Evolutionary conservation across 2,888 invertebrate genomes (phyloP).

Genomic region (Globia sparganii): DNA sequence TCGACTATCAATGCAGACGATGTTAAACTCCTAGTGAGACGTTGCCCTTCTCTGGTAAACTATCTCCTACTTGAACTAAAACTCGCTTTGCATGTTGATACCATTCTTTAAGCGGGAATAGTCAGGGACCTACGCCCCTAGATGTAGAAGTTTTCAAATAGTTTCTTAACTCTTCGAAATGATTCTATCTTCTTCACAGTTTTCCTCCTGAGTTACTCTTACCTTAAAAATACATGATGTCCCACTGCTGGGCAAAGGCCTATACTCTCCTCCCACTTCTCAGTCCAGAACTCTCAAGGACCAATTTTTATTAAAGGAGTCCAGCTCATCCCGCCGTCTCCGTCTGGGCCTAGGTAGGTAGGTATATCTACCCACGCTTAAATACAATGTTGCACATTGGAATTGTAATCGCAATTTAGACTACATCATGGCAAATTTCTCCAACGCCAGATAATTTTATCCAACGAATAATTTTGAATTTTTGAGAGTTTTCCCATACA

Average conservation of each 20-base stretch:
- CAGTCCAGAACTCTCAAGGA: too few relatives aligned
- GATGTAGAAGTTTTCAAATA: not conserved
- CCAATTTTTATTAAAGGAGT: too few relatives aligned
- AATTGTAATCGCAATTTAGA: not conserved
- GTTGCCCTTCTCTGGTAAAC: slow-evolving; percentile 91
- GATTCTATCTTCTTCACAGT: not conserved
- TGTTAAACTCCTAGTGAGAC: slow-evolving; percentile 91
- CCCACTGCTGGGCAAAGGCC: too few relatives aligned
- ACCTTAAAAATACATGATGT: not conserved
- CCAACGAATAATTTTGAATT: too few relatives aligned
- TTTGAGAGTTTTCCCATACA: too few relatives aligned
- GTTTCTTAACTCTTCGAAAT: not conserved
- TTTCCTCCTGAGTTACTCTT: not conserved
- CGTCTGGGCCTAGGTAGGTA: too few relatives aligned
- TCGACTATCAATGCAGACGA: slow-evolving; percentile 91
- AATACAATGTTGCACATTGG: not conserved
- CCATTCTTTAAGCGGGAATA: not conserved
- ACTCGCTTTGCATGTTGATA: not conserved
- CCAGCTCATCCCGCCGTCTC: too few relatives aligned
- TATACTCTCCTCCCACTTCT: too few relatives aligned
- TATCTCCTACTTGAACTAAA: not conserved
- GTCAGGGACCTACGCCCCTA: not conserved
- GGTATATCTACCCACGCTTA: too few relatives aligned
- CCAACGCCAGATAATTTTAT: too few relatives aligned
- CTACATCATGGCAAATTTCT: too few relatives aligned